Evolutionary conservation across 2,888 invertebrate genomes (phyloP), one percentile per base, ranked within the genome.

Genomic region (Neoaliturus tenellus): DNA sequence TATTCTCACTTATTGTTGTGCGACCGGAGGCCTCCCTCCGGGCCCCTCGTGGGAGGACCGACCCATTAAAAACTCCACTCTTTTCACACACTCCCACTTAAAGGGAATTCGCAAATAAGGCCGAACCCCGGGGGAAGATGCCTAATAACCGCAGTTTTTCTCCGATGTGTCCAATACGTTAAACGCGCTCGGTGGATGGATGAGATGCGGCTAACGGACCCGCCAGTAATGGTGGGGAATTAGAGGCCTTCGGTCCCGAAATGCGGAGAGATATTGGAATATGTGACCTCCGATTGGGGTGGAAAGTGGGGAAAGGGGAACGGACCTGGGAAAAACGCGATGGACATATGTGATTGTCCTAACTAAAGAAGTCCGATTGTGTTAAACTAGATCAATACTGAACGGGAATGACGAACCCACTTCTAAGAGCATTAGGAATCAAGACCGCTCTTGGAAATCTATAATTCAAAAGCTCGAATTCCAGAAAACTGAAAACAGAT

Each of bases 1-100:
- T 82, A 51, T 73, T 82, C 82, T 51, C 82, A 82, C 82, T 82
- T 73, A 73, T 82, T 82, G 73, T 73, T 39, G 23, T n/a, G 35
- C 20, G 33, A 25, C 58, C 44, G 69, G 33, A 39, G 82, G 82
- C 82, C 39, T 31, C 41, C 23, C 48, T 25, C 20, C 3, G 28
- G 75, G 31, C 75, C 28, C 20, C 28, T 23, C 44, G 73, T 55
- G 78, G 55, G 51, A 48, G 55, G 48, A 55, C 33, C 55, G 78
- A 48, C 33, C 71, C 23, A 44, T 75, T 75, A 44, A 69, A 69
- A 39, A 23, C 69, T 69, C 69, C 69, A 25, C 44, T 75, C 73
- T 48, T 78, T 48, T 78, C 78, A 78, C 51, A 78, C 78, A 78
- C 33, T 33, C 71, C 71, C n/a, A 51, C 31, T 31, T 8, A n/a